Base-by-base conservation (phyloP, 2,888 invertebrate genomes). In the Melanophora roralis region DNA sequence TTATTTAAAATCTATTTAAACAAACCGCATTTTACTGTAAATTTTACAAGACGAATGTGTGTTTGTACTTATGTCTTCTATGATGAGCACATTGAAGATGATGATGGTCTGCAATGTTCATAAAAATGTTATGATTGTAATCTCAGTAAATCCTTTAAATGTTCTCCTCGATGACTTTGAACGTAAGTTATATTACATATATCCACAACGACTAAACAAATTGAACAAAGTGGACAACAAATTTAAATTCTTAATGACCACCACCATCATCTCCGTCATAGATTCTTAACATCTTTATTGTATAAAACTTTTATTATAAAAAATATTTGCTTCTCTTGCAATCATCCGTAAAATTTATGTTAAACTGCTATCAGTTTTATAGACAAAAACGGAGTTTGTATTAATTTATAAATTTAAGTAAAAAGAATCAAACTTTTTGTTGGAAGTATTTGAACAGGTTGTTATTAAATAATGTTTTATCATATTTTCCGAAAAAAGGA, bases 351-450 rank as follows among this genome's bases (percentile, higher is more conserved):
- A 85, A 87, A 87, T 87, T 87, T 87, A 87, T 87, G 87, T 83
- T 82, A 82, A 82, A 78, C 79, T 82, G 84, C 85, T 87, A 87
- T 87, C 87, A 87, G 85, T 87, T 73, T 87, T 84, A 83, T n/a
- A n/a, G n/a, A n/a, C n/a, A n/a, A n/a, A n/a, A n/a, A n/a, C n/a
- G n/a, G n/a, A n/a, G n/a, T n/a, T n/a, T n/a, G n/a, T n/a, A n/a
- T n/a, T n/a, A n/a, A n/a, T n/a, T n/a, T n/a, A n/a, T n/a, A n/a
- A n/a, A n/a, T n/a, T n/a, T n/a, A n/a, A n/a, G n/a, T n/a, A n/a
- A n/a, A n/a, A n/a, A n/a, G n/a, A n/a, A n/a, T n/a, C n/a, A n/a
- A n/a, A n/a, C n/a, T n/a, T n/a, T n/a, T n/a, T n/a, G n/a, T n/a
- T n/a, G n/a, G n/a, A n/a, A n/a, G n/a, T n/a, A n/a, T n/a, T n/a